These are phyloP conservation scores for Lagopus leucura DNA, from an alignment of 2,113 vertebrate species.

Conservation along the genomic window DNA sequence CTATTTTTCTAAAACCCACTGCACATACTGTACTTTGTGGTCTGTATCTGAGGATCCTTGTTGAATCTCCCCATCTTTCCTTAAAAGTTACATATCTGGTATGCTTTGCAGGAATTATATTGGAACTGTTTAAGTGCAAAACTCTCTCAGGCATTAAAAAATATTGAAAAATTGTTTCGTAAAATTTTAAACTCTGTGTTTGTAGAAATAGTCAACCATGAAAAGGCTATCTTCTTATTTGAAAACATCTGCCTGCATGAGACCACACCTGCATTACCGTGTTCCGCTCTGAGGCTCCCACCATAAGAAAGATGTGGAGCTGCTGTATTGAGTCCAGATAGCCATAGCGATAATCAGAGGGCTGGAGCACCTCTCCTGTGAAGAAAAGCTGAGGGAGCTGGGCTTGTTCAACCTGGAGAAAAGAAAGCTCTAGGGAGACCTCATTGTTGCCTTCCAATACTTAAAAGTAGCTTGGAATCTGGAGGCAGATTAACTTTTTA, in stretches of 20 bases:
- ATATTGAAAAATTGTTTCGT: neutral
- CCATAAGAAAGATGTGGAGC: neutral
- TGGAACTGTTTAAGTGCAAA: neutral
- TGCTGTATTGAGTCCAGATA: neutral
- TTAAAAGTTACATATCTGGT: neutral
- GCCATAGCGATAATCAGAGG: neutral
- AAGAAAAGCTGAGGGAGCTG: neutral
- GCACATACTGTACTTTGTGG: neutral
- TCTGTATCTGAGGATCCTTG: rapidly evolving
- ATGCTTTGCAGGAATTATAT: neutral
- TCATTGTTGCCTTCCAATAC: neutral
- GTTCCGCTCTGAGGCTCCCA: neutral
- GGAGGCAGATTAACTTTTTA: too few relatives aligned
- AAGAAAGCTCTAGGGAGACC: neutral
- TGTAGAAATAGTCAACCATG: neutral
- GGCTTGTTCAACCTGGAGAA: neutral
- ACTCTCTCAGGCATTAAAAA: neutral
- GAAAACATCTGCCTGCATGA: neutral
- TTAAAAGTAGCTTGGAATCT: neutral
- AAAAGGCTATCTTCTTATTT: neutral
- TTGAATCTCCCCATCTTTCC: neutral
- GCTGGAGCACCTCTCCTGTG: neutral
- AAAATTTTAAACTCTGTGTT: neutral
- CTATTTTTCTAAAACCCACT: neutral
- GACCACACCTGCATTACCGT: neutral